Evolutionary conservation across 2,113 vertebrate species (phyloP).

Genomic region (Anhinga rufa): DNA sequence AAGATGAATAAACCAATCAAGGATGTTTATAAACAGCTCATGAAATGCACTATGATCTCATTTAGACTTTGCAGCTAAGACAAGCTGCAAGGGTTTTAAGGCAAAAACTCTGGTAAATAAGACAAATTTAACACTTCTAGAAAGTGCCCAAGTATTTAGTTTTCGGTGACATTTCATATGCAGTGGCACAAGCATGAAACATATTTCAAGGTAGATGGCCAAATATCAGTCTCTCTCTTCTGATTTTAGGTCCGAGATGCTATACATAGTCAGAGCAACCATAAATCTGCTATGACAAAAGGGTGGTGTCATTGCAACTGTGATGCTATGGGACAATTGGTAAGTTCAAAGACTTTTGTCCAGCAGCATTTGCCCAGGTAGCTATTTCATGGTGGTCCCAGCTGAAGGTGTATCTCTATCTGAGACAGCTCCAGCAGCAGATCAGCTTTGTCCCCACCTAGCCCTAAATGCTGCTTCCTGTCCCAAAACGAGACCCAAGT

Average conservation of each 20-base stretch:
- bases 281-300: neutral
- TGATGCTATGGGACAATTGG: neutral
- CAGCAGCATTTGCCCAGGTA: neutral
- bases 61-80: neutral
- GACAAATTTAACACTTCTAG: neutral
- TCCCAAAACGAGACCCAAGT: neutral
- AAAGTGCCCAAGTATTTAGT: neutral
- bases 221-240: neutral
- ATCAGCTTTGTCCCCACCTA: neutral
- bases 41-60: neutral
- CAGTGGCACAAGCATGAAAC: neutral
- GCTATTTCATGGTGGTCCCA: neutral
- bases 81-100: neutral
- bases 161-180: neutral
- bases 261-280: neutral
- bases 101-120: neutral
- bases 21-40: neutral
- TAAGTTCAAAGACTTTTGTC: neutral
- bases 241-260: neutral
- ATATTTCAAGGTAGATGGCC: neutral
- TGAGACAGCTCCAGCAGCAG: neutral
- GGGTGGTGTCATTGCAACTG: fast-evolving
- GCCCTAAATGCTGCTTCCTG: neutral
- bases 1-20: neutral
- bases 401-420: neutral